Conservation (phyloP, 2,888 invertebrate genomes). For the Calliphora vomitoria region DNA sequence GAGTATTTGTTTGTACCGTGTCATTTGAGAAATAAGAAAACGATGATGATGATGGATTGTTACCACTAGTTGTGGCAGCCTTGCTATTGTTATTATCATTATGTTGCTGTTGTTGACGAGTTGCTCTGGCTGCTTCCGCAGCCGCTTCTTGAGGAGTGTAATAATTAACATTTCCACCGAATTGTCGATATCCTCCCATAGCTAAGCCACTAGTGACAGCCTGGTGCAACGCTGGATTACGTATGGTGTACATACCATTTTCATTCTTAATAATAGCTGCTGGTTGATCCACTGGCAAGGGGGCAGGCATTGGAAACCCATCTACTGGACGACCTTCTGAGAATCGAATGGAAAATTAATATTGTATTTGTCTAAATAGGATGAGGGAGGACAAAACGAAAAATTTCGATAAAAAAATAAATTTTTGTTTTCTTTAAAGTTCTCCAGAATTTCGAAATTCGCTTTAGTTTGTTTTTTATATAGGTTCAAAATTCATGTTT, state of each 20-base stretch:
- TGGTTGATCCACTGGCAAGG: slow-evolving; percentile 85
- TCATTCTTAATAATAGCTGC: slow-evolving; percentile 89
- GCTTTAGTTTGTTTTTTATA: no score
- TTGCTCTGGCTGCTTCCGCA: slow-evolving; percentile 81
- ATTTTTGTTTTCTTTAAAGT: no score
- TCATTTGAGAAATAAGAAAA: slow-evolving; percentile 81
- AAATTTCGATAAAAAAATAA: no score
- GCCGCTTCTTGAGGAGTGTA: slow-evolving; percentile 83
- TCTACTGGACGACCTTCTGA: slow-evolving; percentile 77
- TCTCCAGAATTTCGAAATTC: no score
- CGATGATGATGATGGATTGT: slow-evolving; percentile 72
- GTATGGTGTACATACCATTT: slow-evolving; percentile 93
- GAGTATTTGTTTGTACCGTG: slow-evolving; percentile 74
- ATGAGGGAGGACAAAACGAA: no score
- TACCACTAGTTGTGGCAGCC: slow-evolving; percentile 51
- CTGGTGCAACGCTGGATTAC: slow-evolving; percentile 87
- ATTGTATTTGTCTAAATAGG: neutral
- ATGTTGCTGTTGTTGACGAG: slow-evolving; percentile 76
- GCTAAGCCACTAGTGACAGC: slow-evolving; percentile 83
- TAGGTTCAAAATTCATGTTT: no score
- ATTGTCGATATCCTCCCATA: slow-evolving; percentile 82
- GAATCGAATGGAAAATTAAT: neutral
- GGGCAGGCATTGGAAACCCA: slow-evolving; percentile 77
- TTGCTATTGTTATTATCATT: slow-evolving; percentile 40
- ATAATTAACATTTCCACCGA: slow-evolving; percentile 82